Base-by-base conservation (phyloP, 2,797 vertebrate species). In the Enteromius mattozi region DNA sequence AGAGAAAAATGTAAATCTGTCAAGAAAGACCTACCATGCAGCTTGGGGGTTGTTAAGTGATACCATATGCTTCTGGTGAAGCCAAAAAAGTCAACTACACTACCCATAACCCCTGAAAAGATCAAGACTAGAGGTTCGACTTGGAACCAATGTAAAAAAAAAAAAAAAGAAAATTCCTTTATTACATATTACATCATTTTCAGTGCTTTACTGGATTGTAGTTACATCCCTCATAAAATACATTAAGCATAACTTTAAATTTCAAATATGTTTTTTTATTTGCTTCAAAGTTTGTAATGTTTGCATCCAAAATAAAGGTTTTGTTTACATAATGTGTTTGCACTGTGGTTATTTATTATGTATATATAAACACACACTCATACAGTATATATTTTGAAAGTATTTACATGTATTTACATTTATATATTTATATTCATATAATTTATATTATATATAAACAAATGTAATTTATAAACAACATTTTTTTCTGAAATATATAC, bases 51-150 rank as follows among this genome's bases (percentile, higher is more conserved):
- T 61, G 71, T 75, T 35, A 75, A 51, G 47, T 21, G 47, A 75
- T 35, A n/a, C 17, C 17, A 75, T 75, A 33, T 54, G 30, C 19
- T 51, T 54, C 30, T 35, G 4, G 16, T 30, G 14, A 30, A 30
- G 71, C 9, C 47, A 75, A 51, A 72, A 47, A 75, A 54, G 30
- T 72, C 42, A 47, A 72, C 70, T 72, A 30, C 42, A 72, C 42
- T 72, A 71, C 40, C 40, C 40, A 47, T 4, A 71, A 71, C 16
- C n/a, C 69, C 40, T 19, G 12, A 42, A 70, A 13, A n/a, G 2
- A 42, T 42, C 37, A 70, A 42, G 19, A 70, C 63, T 19, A 35
- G 16, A 66, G 63, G 3, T 33, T 14, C 24, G 17, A 59, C n/a
- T 59, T 59, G n/a, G n/a, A 59, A 61, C 56, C 33, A 68, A 66